These are phyloP conservation scores for Troglohyphantes excavatus DNA, from an alignment of 2,888 invertebrate species.

Conservation along the genomic window DNA sequence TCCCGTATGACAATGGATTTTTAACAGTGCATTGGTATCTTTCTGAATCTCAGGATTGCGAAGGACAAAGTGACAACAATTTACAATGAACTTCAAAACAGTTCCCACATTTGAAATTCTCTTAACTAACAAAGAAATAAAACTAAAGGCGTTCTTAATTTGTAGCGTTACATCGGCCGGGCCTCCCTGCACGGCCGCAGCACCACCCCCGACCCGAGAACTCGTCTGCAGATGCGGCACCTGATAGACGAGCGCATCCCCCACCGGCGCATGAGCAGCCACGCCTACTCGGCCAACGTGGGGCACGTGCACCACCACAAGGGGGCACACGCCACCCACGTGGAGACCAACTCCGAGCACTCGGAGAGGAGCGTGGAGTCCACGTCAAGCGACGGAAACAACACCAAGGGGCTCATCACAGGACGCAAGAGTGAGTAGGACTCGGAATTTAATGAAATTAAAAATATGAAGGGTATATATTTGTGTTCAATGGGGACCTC, in stretches of 20 bases:
- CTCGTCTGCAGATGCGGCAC: slow-evolving; percentile 94
- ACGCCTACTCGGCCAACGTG: slow-evolving; percentile 1
- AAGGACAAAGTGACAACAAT: no score
- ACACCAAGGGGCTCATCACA: slow-evolving; percentile 50
- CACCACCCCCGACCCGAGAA: slow-evolving; percentile 85
- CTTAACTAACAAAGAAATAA: no score
- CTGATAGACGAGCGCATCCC: slow-evolving; percentile 86
- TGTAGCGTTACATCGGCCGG: slow-evolving; percentile 35
- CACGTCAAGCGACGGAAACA: slow-evolving; percentile 56
- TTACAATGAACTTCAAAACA: no score
- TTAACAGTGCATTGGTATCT: no score
- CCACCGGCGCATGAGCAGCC: slow-evolving; percentile 50
- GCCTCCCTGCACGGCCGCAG: not conserved
- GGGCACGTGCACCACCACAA: not conserved
- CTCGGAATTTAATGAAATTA: no score
- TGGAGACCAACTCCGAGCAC: slow-evolving; percentile 27
- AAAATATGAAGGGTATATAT: no score
- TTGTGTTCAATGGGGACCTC: no score
- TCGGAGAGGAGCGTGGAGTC: slow-evolving; percentile 62
- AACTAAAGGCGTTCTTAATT: no score
- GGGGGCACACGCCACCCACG: not conserved
- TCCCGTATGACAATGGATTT: no score
- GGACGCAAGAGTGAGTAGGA: slow-evolving; percentile 68
- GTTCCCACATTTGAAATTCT: no score
- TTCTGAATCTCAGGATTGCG: no score